Percentiles rank a stretch among this genome's conserved stretches.
Evolutionary conservation across 2,888 invertebrate species (phyloP).

Genomic region (Melinopterus prodromus): DNA sequence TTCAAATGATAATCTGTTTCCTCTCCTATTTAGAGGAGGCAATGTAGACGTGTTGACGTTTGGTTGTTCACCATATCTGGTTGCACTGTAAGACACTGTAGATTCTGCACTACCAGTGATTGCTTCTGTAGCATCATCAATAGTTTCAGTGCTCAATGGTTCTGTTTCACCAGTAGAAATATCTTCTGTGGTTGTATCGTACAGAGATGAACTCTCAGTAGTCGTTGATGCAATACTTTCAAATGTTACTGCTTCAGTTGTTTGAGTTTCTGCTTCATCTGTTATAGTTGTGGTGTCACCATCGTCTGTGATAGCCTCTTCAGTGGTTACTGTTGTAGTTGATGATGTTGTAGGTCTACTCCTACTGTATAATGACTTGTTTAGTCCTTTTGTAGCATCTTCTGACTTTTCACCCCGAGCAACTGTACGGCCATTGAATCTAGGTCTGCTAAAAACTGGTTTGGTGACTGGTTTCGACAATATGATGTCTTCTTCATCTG

Average conservation of each 20-base stretch:
- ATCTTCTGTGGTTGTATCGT: conserved; percentile 8
- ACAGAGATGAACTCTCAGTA: conserved; percentile 14
- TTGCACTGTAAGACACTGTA: background rate
- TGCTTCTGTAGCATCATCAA: background rate
- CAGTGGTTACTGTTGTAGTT: conserved; percentile 20
- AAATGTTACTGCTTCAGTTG: background rate
- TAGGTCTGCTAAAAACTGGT: background rate
- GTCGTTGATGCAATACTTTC: background rate
- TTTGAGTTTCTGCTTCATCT: background rate
- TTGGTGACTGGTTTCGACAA: background rate
- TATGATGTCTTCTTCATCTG: background rate
- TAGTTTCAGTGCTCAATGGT: background rate
- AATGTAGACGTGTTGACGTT: background rate
- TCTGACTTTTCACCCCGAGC: background rate
- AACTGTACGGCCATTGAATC: background rate
- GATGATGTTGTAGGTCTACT: conserved; percentile 29
- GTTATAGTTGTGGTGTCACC: conserved; percentile 13
- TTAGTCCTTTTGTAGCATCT: conserved; percentile 21
- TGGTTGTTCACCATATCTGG: background rate
- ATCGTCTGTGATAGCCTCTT: background rate
- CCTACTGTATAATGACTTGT: conserved; percentile 33
- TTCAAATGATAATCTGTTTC: background rate
- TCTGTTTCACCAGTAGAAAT: conserved; percentile 12
- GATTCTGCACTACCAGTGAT: background rate
- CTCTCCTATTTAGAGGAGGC: background rate